Base-by-base conservation (phyloP, 2,888 invertebrate genomes). In the Heliconius erato region DNA sequence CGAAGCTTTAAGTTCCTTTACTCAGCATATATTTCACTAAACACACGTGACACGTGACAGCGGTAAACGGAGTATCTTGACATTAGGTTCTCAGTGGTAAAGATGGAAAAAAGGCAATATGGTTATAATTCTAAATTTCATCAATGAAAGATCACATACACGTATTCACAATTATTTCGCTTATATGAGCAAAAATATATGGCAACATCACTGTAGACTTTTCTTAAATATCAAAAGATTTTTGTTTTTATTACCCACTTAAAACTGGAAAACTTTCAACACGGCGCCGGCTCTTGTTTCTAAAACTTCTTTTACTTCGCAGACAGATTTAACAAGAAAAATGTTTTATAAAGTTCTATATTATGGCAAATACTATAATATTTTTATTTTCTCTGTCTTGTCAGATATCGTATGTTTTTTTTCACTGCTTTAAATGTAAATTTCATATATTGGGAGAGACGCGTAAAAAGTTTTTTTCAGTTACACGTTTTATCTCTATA, bases 241-340 rank as follows among this genome's bases (percentile, higher is more conserved):
- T 74, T 74, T 69, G 28, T 35, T 69, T 74, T 74, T 49, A 54
- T 54, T 54, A 32, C 28, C 49, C 54, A 74, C 44, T 74, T 49
- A 28, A 74, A 54, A 1, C 19, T 74, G 69, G n/a, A 23, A 74
- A 74, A 74, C 74, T 74, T 54, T 74, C 3, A 28, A 16, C 11
- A 54, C 44, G 14, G 49, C 49, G n/a, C 7, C 63, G 16, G 59
- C 14, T 7, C 9, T 28, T 49, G 49, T 54, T 49, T 23, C 11
- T 3, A 11, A 74, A 74, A 74, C 26, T 44, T 74, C 28, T 19
- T 28, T 28, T n/a, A 26, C 11, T 26, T 74, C 44, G 74, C 28
- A 35, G 11, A 69, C 69, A 69, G 35, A 40, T 69, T 69, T 69
- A 69, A 35, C 69, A 69, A 35, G 19, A 69, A 23, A n/a, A 3